Conservation (phyloP, 37 sponge, comb jelly and placozoan genomes). For the Dysidea cf. avara region DNA sequence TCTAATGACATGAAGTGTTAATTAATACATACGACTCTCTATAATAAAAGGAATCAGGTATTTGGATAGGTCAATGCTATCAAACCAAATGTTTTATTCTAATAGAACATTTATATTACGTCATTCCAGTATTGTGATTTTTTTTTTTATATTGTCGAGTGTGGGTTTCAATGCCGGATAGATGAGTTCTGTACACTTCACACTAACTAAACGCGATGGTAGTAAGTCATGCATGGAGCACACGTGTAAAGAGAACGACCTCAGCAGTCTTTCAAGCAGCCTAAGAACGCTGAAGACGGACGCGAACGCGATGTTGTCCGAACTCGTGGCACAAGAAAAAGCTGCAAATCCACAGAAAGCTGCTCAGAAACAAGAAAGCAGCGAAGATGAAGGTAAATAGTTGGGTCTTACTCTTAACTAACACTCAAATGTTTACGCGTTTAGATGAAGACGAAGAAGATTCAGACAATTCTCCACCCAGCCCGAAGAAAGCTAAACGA, state of each 20-base stretch:
- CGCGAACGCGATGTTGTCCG: constrained; percentile 47
- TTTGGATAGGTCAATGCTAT: too few species aligned
- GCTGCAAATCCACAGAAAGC: not conserved
- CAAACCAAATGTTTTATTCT: too few species aligned
- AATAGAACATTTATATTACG: too few species aligned
- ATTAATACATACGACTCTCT: too few species aligned
- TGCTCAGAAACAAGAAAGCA: not conserved
- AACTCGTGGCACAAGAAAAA: constrained; percentile 61
- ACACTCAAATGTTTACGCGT: not conserved
- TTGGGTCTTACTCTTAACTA: too few species aligned
- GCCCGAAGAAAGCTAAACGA: constrained; percentile 29
- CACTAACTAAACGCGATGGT: too few species aligned
- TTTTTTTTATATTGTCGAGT: too few species aligned
- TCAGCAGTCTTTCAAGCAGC: constrained; percentile 21
- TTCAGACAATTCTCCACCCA: not conserved
- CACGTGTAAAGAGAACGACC: constrained; percentile 6
- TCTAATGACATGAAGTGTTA: too few species aligned
- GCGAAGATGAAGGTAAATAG: constrained; percentile 2
- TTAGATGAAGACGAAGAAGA: constrained; percentile 31
- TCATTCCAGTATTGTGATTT: too few species aligned
- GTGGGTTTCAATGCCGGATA: too few species aligned
- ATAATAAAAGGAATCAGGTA: too few species aligned
- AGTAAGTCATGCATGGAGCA: not conserved
- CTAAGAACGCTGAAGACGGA: constrained; percentile 24
- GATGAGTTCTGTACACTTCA: too few species aligned